Conservation (phyloP, 2,888 invertebrate genomes). For the Acleris sparsana region DNA sequence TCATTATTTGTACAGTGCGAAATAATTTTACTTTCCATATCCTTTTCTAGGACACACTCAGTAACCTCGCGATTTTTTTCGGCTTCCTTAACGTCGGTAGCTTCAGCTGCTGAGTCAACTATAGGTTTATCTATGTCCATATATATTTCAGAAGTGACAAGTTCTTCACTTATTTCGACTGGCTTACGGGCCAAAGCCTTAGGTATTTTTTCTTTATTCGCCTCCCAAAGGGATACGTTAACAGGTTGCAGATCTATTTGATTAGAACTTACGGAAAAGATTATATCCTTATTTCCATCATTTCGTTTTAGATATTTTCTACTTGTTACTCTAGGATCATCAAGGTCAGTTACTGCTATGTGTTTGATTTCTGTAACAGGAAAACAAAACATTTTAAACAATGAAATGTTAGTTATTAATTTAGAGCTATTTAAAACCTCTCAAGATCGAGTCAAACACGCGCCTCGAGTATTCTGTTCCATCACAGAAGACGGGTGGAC, state of each 20-base stretch:
- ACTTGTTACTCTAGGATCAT: constrained; percentile 66
- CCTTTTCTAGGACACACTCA: constrained; percentile 8
- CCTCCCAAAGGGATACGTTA: constrained; percentile 52
- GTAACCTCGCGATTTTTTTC: background rate
- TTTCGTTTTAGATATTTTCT: constrained; percentile 56
- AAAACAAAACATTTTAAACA: constrained; percentile 9
- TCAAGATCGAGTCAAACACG: too few relatives aligned
- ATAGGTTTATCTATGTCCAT: constrained; percentile 53
- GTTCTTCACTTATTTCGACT: constrained; percentile 43
- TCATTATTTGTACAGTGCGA: background rate
- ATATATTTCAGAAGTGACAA: constrained; percentile 50
- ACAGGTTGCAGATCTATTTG: constrained; percentile 56
- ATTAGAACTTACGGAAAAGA: constrained; percentile 52
- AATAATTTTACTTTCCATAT: constrained; percentile 22
- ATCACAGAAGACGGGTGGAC: too few relatives aligned
- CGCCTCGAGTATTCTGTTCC: too few relatives aligned
- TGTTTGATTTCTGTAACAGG: constrained; percentile 64
- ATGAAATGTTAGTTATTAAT: background rate
- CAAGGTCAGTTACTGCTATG: constrained; percentile 52
- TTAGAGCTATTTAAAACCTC: too few relatives aligned
- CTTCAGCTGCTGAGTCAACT: constrained; percentile 51
- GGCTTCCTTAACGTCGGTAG: constrained; percentile 45
- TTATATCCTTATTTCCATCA: constrained; percentile 48
- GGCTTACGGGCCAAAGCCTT: constrained; percentile 49
- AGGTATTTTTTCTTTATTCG: constrained; percentile 51